Evolutionary conservation across 2,888 invertebrate genomes (phyloP).

Genomic region (Pachydiplax longipennis): DNA sequence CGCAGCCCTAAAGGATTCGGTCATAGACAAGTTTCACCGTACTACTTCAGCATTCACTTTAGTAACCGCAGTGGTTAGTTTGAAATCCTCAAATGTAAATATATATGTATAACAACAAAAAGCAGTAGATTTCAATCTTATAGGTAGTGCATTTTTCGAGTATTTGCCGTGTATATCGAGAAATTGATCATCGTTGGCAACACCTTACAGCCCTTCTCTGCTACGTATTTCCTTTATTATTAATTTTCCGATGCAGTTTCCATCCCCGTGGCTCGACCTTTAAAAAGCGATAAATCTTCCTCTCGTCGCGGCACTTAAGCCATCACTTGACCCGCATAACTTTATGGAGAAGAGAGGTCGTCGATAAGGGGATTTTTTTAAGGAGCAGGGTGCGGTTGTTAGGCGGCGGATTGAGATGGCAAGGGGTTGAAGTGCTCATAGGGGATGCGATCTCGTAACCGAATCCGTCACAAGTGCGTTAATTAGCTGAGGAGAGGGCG

Average conservation of each 20-base stretch:
- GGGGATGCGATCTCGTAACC: background rate
- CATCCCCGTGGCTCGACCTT: background rate
- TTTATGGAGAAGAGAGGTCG: background rate
- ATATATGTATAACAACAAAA: too few species aligned
- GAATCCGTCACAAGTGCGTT: background rate
- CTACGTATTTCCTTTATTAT: background rate
- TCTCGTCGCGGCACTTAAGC: background rate
- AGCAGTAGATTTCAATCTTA: too few species aligned
- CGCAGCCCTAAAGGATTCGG: too few species aligned
- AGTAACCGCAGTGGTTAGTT: too few species aligned
- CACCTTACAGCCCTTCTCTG: background rate
- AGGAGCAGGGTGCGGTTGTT: background rate
- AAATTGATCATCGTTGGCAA: background rate
- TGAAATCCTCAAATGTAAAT: too few species aligned
- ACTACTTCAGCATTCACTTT: too few species aligned
- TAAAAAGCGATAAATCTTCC: background rate
- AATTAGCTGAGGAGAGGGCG: background rate
- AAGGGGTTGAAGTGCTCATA: background rate
- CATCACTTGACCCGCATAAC: background rate
- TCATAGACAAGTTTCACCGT: too few species aligned
- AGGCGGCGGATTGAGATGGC: background rate
- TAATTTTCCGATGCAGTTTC: background rate
- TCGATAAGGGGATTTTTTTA: background rate
- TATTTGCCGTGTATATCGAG: too few species aligned
- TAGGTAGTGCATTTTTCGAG: too few species aligned